Conservation (phyloP, 2,888 invertebrate species). For the Drosophila hamatofila region DNA sequence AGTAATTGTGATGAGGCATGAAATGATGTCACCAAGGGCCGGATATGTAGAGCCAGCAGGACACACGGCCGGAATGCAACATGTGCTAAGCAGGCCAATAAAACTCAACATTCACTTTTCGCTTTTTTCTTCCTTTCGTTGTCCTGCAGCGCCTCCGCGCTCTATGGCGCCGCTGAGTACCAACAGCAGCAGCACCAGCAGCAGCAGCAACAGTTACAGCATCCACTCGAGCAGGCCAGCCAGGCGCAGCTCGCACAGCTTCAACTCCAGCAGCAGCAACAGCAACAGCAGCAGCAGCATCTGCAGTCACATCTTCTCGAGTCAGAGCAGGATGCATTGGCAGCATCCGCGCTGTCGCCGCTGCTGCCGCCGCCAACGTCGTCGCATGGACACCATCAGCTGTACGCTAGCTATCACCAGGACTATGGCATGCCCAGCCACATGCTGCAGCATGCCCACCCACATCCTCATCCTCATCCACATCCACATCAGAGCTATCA, state of each 20-base stretch:
- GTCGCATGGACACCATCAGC: conserved; percentile 61
- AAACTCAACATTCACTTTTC: conserved; percentile 14
- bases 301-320: conserved; percentile 45
- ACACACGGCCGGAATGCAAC: conserved; percentile 66
- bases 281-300: conserved; percentile 47
- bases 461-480: conserved; percentile 13
- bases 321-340: conserved; percentile 57
- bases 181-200: conserved; percentile 50
- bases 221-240: conserved; percentile 22
- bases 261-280: conserved; percentile 42
- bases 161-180: conserved; percentile 72
- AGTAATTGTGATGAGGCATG: conserved; percentile 81
- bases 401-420: conserved; percentile 71
- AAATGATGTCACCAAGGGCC: conserved; percentile 81
- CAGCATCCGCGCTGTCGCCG: conserved; percentile 58
- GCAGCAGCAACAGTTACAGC: conserved; percentile 39
- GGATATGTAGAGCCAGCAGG: conserved; percentile 60
- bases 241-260: conserved; percentile 45
- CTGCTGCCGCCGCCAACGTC: conserved; percentile 48
- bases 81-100: conserved; percentile 61
- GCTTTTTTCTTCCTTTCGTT: conserved; percentile 6
- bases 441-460: conserved; percentile 61
- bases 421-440: conserved; percentile 74
- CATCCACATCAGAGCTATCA: conserved; percentile 57
- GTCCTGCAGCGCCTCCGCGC: conserved; percentile 63